Percentiles rank a stretch among this genome's conserved stretches.
Evolutionary conservation across 1,140 invertebrate genomes (phyloP).

Genomic region (Neodiprion fabricii): DNA sequence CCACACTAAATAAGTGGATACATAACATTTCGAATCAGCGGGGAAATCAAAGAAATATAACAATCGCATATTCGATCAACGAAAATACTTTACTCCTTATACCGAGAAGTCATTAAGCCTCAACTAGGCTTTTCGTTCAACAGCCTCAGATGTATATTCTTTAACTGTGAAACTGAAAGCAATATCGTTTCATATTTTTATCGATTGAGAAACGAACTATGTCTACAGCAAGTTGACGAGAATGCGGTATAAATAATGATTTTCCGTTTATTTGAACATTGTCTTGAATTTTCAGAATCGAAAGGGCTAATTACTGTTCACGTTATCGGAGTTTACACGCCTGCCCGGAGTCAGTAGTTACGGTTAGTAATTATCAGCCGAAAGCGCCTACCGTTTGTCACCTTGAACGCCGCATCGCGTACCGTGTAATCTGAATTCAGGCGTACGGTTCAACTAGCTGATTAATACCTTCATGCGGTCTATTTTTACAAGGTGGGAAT

Average conservation of each 20-base stretch:
- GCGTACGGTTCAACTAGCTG: not conserved
- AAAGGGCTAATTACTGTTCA: not conserved
- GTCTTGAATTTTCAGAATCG: too few relatives aligned
- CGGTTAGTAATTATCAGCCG: not conserved
- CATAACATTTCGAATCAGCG: not conserved
- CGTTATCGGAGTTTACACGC: not conserved
- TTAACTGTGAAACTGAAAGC: too few relatives aligned
- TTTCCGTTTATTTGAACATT: too few relatives aligned
- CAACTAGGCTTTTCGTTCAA: not conserved
- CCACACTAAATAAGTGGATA: not conserved
- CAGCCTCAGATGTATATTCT: too few relatives aligned
- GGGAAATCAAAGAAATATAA: not conserved
- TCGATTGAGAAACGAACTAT: not conserved
- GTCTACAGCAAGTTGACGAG: too few relatives aligned
- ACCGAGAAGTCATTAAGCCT: not conserved
- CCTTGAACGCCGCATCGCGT: not conserved
- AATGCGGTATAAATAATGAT: too few relatives aligned
- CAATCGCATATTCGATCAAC: not conserved
- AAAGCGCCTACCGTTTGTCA: not conserved
- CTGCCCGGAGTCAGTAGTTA: not conserved
- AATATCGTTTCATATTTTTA: not conserved
- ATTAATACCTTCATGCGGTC: too few relatives aligned
- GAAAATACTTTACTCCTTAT: not conserved
- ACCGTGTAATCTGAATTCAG: not conserved
- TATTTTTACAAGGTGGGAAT: too few relatives aligned